Evolutionary conservation across 2,888 invertebrate species (phyloP).

Genomic region (Allophyes oxyacanthae): DNA sequence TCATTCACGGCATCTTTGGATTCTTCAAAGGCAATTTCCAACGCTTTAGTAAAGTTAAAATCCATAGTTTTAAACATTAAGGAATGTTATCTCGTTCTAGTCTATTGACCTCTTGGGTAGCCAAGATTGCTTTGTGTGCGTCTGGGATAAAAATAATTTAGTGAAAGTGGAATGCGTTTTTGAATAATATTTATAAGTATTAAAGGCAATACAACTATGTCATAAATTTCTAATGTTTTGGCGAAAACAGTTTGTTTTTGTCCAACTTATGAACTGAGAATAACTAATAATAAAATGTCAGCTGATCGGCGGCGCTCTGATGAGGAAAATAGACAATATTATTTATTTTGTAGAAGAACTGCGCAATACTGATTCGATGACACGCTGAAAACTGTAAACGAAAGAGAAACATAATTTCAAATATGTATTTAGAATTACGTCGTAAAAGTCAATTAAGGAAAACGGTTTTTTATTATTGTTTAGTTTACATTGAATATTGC

Average conservation of each 20-base stretch:
- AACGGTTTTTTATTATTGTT: neutral
- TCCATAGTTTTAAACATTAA: slow-evolving; percentile 32
- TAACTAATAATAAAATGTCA: slow-evolving; percentile 25
- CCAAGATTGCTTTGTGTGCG: slow-evolving; percentile 48
- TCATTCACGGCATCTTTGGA: slow-evolving; percentile 28
- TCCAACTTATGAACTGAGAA: slow-evolving; percentile 7
- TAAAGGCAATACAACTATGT: slow-evolving; percentile 6
- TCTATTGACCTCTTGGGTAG: slow-evolving; percentile 60
- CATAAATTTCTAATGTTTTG: slow-evolving; percentile 6
- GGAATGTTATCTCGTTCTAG: slow-evolving; percentile 54
- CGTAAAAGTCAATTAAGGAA: slow-evolving; percentile 16
- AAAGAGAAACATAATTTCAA: slow-evolving; percentile 19
- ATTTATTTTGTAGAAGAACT: slow-evolving; percentile 30
- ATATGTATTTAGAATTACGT: neutral
- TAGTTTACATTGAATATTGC: too few relatives aligned
- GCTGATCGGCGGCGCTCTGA: slow-evolving; percentile 21
- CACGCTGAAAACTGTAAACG: slow-evolving; percentile 14
- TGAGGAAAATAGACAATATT: slow-evolving; percentile 32
- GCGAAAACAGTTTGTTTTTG: slow-evolving; percentile 3
- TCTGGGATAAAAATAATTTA: slow-evolving; percentile 59
- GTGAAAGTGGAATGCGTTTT: slow-evolving; percentile 61
- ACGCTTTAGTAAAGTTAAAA: slow-evolving; percentile 20
- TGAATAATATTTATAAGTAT: slow-evolving; percentile 35
- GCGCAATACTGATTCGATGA: slow-evolving; percentile 27
- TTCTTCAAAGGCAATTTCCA: slow-evolving; percentile 33